phyloP scores from a whole-genome alignment of 2,888 invertebrate species.

The Lasioglossum morio region DNA sequence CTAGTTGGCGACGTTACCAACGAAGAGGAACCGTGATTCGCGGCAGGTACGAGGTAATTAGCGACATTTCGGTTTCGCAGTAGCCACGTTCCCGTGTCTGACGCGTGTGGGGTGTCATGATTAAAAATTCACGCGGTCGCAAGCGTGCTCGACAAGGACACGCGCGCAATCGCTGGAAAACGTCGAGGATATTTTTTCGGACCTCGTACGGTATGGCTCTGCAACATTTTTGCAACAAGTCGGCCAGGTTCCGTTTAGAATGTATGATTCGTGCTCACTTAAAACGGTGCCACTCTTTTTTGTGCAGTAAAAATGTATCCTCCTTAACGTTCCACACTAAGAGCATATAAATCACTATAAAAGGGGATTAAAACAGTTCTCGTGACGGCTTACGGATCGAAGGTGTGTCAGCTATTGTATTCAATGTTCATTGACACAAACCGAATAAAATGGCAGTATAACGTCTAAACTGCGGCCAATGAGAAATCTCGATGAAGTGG shows the following conservation, averaged over 20 bases:
- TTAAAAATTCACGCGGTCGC: conserved; percentile 34
- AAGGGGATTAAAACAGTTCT: conserved; percentile 30
- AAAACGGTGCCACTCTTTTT: conserved; percentile 21
- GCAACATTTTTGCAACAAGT: neutral
- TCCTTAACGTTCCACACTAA: neutral
- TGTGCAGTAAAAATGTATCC: conserved; percentile 34
- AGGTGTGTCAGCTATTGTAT: neutral
- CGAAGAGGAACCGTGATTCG: neutral
- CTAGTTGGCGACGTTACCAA: conserved; percentile 14
- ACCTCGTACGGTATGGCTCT: conserved; percentile 24
- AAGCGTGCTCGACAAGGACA: conserved; percentile 26
- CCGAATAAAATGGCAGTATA: neutral
- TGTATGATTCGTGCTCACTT: conserved; percentile 17
- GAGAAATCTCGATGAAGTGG: neutral
- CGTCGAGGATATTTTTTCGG: conserved; percentile 17
- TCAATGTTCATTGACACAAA: neutral
- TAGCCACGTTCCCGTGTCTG: neutral
- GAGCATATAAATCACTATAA: conserved; percentile 34
- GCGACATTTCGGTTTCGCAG: conserved; percentile 15
- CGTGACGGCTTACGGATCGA: conserved; percentile 5
- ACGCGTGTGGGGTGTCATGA: conserved; percentile 19
- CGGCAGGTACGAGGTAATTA: conserved; percentile 9
- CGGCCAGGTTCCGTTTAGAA: conserved; percentile 15
- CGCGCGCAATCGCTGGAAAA: conserved; percentile 44
- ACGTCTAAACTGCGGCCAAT: neutral